Evolutionary conservation across 1,140 invertebrate genomes (phyloP).

Genomic region (Hormaphis cornu): DNA sequence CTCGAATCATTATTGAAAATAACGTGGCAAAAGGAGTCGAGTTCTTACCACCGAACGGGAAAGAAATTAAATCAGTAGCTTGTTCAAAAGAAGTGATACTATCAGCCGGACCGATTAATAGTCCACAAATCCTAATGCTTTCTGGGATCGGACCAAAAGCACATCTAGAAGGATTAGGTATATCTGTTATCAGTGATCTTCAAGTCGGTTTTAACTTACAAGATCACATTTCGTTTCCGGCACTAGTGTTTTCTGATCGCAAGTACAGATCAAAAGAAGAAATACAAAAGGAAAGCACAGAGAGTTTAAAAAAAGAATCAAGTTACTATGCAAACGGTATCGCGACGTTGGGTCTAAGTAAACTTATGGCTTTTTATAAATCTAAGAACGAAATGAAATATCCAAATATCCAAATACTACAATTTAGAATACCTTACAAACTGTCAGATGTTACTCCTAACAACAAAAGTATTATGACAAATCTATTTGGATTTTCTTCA

Average conservation of each 20-base stretch:
- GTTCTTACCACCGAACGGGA: background rate
- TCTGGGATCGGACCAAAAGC: constrained; percentile 62
- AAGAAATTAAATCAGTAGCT: background rate
- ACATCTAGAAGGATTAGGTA: constrained; percentile 55
- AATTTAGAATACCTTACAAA: constrained; percentile 16
- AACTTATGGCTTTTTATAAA: constrained; percentile 22
- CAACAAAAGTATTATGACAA: background rate
- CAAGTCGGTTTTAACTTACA: constrained; percentile 71
- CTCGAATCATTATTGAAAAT: background rate
- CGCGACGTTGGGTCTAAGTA: background rate
- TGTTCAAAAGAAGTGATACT: constrained; percentile 55
- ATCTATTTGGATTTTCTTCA: constrained; percentile 10
- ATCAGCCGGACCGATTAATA: constrained; percentile 57
- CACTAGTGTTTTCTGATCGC: constrained; percentile 52
- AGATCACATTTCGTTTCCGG: constrained; percentile 60
- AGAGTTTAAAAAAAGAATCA: constrained; percentile 46
- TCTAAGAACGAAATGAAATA: background rate
- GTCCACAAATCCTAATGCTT: constrained; percentile 60
- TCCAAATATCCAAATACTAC: constrained; percentile 28
- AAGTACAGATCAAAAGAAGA: constrained; percentile 44
- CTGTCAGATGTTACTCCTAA: background rate
- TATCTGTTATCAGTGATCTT: constrained; percentile 51
- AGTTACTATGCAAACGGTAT: background rate
- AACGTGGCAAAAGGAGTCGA: background rate
- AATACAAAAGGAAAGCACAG: constrained; percentile 48